Conservation (phyloP, 2,888 invertebrate species). For the Norana najaformis region DNA sequence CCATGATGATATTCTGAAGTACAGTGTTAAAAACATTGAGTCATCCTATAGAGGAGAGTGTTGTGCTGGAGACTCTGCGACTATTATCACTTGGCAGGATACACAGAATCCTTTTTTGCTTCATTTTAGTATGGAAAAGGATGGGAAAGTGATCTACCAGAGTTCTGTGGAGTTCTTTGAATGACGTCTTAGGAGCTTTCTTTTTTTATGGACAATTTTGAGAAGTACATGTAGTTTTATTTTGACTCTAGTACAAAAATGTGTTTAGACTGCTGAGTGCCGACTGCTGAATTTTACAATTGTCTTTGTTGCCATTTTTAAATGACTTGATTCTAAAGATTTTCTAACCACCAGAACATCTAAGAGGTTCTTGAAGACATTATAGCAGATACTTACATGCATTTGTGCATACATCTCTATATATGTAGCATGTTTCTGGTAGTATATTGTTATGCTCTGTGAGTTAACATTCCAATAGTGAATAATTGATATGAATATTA, state of each 20-base stretch:
- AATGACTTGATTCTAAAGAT: neutral
- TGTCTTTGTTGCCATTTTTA: neutral
- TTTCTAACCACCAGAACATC: neutral
- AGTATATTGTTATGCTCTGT: neutral
- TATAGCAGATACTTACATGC: neutral
- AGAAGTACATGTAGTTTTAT: neutral
- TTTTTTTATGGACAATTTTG: neutral
- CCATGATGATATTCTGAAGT: constrained; percentile 44
- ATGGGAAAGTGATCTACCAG: constrained; percentile 38
- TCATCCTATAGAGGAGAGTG: constrained; percentile 52
- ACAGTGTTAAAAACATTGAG: constrained; percentile 49
- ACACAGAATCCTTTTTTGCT: constrained; percentile 35
- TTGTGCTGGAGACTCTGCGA: constrained; percentile 49
- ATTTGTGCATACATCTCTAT: neutral
- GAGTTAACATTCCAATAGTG: neutral
- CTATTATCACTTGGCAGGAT: constrained; percentile 50
- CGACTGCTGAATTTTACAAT: neutral
- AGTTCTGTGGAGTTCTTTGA: constrained; percentile 39
- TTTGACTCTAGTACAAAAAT: neutral
- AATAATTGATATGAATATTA: too few relatives aligned
- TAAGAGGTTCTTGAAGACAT: neutral
- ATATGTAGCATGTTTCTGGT: neutral
- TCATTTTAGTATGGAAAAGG: constrained; percentile 37
- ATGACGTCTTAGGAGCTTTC: neutral
- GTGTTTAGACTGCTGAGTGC: neutral